Percentiles rank a stretch among this genome's conserved stretches.
These are phyloP conservation scores for Grallaria varia DNA, from an alignment of 2,113 vertebrate species.

Conservation along the genomic window DNA sequence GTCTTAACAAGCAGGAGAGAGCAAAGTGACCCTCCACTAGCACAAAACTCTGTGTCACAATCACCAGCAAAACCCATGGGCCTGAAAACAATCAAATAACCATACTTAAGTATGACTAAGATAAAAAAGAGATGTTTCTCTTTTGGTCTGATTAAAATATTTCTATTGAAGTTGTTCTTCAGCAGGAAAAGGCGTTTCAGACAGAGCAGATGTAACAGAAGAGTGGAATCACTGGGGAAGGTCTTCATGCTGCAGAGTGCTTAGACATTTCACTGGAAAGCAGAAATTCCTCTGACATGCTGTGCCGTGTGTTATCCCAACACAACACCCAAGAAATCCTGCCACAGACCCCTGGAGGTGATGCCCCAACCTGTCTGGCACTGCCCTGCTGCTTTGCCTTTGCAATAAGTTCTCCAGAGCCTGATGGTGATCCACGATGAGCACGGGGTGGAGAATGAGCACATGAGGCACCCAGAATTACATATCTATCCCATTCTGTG, in stretches of 20 bases:
- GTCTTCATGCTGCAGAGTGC: neutral
- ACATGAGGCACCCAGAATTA: neutral
- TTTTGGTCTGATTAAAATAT: neutral
- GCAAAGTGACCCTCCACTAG: accelerated
- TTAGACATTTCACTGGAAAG: neutral
- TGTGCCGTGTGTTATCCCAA: neutral
- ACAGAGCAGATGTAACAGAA: neutral
- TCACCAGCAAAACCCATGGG: neutral
- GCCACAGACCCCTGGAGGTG: neutral
- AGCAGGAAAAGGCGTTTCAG: neutral
- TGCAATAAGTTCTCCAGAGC: neutral
- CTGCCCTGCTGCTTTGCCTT: neutral
- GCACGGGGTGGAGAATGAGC: neutral
- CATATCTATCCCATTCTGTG: neutral
- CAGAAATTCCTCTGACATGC: neutral
- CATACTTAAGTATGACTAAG: neutral
- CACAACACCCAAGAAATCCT: neutral
- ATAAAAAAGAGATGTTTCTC: neutral
- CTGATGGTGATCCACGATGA: neutral
- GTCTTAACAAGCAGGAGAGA: neutral
- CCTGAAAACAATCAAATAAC: neutral
- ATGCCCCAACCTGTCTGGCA: neutral
- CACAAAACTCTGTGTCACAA: neutral
- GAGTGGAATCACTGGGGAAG: neutral
- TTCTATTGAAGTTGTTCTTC: neutral